Base-by-base conservation (phyloP, 2,888 invertebrate genomes). In the Drosophila borborema region DNA sequence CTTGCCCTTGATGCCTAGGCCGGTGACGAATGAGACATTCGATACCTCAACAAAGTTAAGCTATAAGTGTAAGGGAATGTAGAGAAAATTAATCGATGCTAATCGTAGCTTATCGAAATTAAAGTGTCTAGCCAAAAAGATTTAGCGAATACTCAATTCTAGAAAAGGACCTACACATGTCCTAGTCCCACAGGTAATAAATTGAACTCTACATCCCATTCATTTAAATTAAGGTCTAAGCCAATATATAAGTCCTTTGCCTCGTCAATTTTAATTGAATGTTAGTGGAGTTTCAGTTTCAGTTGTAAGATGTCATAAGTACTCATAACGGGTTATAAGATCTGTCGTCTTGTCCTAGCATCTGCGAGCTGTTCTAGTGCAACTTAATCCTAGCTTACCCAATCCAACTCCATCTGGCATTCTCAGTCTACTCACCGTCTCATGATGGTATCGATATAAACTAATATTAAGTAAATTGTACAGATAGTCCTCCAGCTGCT, bases 41-140 rank as follows among this genome's bases (percentile, higher is more conserved):
- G 98, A 98, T 12, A 98, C 96, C 94, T 99, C 99, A 63, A 99
- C 94, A 93, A 99, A 99, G 87, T 96, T 96, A 18, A 99, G 95
- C 99, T 99, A 93, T 0, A 64, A 2, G 28, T 18, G 31, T 58
- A 55, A 2, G 18, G 12, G 31, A 49, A 28, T 5, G 2, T 16
- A 2, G 23, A 36, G 0, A 3, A n/a, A 18, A 51, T n/a, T 18
- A 10, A 16, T 18, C 34, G 14, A 18, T 36, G 2, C 1, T 0
- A 16, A 16, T 23, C 14, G 20, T 2, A 14, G 12, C 45, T 16
- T 23, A 8, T 23, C 16, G 8, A 14, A 14, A 7, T 7, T 14
- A 12, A 43, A 18, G 10, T 43, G 10, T 45, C 3, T 43, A 3
- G 3, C 12, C 36, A 12, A 38, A 12, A 14, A 38, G 4, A 0